Conservation (phyloP, 37 sponge, comb jelly and placozoan genomes). For the Lycopodina hypogea region DNA sequence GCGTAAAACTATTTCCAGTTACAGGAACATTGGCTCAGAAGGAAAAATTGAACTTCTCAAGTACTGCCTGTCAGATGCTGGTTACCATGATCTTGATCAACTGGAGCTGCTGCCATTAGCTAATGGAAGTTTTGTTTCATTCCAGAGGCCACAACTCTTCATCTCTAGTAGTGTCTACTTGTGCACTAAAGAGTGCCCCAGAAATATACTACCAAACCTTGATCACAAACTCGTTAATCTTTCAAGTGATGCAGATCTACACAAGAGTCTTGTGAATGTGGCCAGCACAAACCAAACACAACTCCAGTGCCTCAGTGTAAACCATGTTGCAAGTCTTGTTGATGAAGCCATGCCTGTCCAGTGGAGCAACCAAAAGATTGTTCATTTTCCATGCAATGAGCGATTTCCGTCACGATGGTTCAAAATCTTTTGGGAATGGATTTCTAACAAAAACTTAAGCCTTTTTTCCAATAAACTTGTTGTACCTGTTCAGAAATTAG, state of each 20-base stretch:
- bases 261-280: not conserved
- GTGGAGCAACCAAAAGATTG: not conserved
- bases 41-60: conserved; percentile 33
- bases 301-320: conserved; percentile 1
- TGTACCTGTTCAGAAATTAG: conserved; percentile 14
- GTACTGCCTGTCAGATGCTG: conserved; percentile 47
- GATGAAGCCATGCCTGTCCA: conserved; percentile 6
- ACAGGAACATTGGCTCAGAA: not conserved
- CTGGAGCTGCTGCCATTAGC: conserved; percentile 46
- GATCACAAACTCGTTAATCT: conserved; percentile 12
- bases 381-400: not conserved
- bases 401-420: conserved; percentile 23
- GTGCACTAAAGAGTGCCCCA: conserved; percentile 31
- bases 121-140: conserved; percentile 27
- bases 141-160: not conserved
- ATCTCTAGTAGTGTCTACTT: conserved; percentile 8
- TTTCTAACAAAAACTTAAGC: not conserved
- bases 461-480: conserved; percentile 8
- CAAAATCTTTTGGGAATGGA: conserved; percentile 47
- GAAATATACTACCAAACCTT: conserved; percentile 30
- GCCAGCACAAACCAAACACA: conserved; percentile 29
- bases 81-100: conserved; percentile 28
- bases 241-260: conserved; percentile 13
- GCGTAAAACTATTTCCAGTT: conserved; percentile 1
- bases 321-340: conserved; percentile 10